Conservation (phyloP, 1,140 invertebrate species). For the Galendromus occidentalis region DNA sequence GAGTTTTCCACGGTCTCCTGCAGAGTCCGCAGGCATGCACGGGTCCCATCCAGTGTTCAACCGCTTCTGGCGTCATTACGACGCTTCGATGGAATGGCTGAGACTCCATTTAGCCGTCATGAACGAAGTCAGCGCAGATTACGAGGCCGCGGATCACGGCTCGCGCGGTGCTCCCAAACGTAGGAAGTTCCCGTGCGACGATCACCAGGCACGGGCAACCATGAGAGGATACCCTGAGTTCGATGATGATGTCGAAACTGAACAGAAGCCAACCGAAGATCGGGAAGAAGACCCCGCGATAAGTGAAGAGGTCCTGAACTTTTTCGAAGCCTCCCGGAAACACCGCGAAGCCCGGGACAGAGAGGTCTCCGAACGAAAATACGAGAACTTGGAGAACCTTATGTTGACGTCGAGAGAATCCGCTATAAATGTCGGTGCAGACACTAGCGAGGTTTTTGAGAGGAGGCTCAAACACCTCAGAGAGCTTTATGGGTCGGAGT, state of each 20-base stretch:
- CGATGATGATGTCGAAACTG: not conserved
- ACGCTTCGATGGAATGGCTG: slow-evolving; percentile 1
- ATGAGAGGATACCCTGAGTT: not conserved
- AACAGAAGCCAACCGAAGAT: not conserved
- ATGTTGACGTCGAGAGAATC: not conserved
- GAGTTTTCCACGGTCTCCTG: too few species aligned
- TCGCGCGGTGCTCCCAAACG: not conserved
- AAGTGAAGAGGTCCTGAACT: not conserved
- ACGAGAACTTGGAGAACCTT: slow-evolving; percentile 1
- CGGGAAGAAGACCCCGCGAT: not conserved
- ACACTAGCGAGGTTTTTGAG: slow-evolving; percentile 22
- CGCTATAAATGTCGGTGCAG: not conserved
- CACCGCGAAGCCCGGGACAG: not conserved
- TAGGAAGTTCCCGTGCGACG: not conserved
- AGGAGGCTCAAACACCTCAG: slow-evolving; percentile 29
- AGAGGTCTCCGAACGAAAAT: not conserved
- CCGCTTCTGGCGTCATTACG: not conserved
- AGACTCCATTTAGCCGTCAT: not conserved
- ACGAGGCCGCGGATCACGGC: not conserved
- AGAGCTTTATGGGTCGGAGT: slow-evolving; percentile 25
- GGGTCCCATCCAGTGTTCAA: not conserved
- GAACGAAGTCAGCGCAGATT: not conserved
- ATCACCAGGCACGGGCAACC: not conserved
- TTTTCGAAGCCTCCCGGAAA: not conserved
- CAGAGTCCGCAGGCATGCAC: not conserved